A percentile compares a stretch with the other conserved stretches of the same genome.
Conservation (phyloP, 2,888 invertebrate species). For the Taphrorychus bicolor region DNA sequence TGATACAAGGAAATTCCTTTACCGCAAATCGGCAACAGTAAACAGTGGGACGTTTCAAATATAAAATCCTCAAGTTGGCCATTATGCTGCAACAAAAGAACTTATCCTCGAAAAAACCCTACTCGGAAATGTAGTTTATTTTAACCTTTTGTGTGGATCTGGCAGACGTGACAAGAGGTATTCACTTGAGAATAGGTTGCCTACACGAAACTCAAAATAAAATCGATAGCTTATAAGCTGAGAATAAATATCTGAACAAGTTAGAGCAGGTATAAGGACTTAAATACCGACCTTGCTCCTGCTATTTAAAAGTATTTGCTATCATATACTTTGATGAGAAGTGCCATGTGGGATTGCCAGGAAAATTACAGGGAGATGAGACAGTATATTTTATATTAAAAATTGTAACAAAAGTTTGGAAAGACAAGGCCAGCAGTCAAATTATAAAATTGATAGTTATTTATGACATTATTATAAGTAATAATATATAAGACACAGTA, state of each 20-base stretch:
- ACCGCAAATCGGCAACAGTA: background rate
- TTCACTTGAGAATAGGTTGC: conserved; percentile 19
- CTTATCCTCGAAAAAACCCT: conserved; percentile 3
- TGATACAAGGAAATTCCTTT: conserved; percentile 1
- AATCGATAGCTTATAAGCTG: conserved; percentile 14
- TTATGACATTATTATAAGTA: too few relatives aligned
- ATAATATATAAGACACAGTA: too few relatives aligned
- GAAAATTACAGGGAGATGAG: too few relatives aligned
- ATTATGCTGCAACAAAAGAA: conserved; percentile 8
- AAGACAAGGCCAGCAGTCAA: too few relatives aligned
- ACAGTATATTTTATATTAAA: too few relatives aligned
- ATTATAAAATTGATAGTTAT: too few relatives aligned
- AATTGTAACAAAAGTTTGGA: too few relatives aligned
- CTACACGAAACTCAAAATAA: conserved; percentile 11
- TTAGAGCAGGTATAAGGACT: too few relatives aligned
- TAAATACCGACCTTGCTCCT: background rate
- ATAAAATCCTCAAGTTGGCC: conserved; percentile 14
- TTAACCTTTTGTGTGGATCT: conserved; percentile 21
- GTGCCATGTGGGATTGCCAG: too few relatives aligned
- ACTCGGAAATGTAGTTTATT: conserved; percentile 9
- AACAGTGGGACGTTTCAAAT: conserved; percentile 1
- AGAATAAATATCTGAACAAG: background rate
- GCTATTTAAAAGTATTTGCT: too few relatives aligned
- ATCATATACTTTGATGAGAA: too few relatives aligned
- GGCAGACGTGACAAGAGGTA: conserved; percentile 17